Percentiles rank a stretch among this genome's conserved stretches.
These are phyloP conservation scores for Rhopalosiphum padi DNA, from an alignment of 1,140 invertebrate species.

Conservation along the genomic window DNA sequence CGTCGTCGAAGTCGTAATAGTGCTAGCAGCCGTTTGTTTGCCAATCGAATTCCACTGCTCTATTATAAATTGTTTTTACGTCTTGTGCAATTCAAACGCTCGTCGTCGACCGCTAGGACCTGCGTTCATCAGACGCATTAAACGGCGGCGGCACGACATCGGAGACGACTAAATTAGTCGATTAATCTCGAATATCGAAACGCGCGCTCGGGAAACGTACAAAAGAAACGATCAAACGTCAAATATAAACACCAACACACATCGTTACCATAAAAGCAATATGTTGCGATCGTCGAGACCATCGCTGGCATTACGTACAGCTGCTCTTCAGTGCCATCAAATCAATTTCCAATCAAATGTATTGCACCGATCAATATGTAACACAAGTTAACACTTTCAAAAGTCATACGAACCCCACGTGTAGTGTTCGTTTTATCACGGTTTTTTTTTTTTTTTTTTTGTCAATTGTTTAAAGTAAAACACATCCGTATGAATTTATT, in stretches of 20 bases:
- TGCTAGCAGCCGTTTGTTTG: not conserved
- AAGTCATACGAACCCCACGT: not conserved
- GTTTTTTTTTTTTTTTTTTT: not conserved
- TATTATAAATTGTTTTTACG: too few species aligned
- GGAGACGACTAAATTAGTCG: not conserved
- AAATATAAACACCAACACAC: conserved; percentile 20
- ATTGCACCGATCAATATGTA: conserved; percentile 2
- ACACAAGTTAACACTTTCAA: conserved; percentile 19
- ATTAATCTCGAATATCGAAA: not conserved
- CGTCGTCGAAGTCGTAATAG: not conserved
- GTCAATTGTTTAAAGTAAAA: not conserved
- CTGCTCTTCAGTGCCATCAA: conserved; percentile 31
- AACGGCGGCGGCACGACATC: too few species aligned
- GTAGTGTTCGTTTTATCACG: not conserved
- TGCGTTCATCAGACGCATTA: too few species aligned
- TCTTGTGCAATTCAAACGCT: too few species aligned
- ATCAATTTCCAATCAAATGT: conserved; percentile 25
- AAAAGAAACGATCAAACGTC: not conserved
- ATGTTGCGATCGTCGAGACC: conserved; percentile 30
- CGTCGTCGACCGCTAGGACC: too few species aligned
- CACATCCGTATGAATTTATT: not conserved
- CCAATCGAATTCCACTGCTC: not conserved
- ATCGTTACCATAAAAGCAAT: conserved; percentile 43
- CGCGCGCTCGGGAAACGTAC: not conserved
- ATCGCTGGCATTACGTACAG: conserved; percentile 1